Base-by-base conservation (phyloP, 2,113 vertebrate genomes). In the Aythya baeri region DNA sequence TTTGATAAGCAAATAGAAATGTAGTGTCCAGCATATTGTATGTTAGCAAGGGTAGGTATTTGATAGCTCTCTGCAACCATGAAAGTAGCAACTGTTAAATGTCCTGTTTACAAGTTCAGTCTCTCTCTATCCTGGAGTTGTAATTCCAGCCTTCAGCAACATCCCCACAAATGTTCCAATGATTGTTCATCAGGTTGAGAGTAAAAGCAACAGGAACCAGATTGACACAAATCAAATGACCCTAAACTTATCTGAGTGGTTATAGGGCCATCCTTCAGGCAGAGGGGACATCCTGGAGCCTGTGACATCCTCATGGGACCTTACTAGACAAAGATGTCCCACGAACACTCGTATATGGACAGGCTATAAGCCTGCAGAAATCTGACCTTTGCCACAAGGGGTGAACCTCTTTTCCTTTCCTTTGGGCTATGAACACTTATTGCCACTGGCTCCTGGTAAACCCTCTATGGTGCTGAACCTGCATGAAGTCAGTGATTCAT, bases 311-410 rank as follows among this genome's bases (percentile, higher is more conserved):
- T 97, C 96, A 93, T 67, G 94, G 95, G 96, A 96, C 97, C 72
- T 83, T 61, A 65, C 74, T 50, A 95, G 91, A 97, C 97, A 98
- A 96, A 96, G 96, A 93, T 97, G 95, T 90, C 92, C 91, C 71
- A 96, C 7, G 90, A 97, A 95, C 86, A 72, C 79, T 94, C 93
- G 93, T 80, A 86, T 96, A 92, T 65, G 89, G 94, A 97, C 94
- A 97, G 91, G 89, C 96, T 95, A 49, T 91, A 94, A 97, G 97
- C 93, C 97, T 96, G 96, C 86, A 97, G 97, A 98, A 96, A 93
- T 97, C 94, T 98, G 98, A 98, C 98, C 98, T 98, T 98, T 98
- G 97, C 97, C 97, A 97, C 79, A 76, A 93, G 96, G 94, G 96
- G 87, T 91, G 92, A 96, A 93, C 96, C 96, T 97, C 96, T 95